A percentile compares a stretch with the other conserved stretches of the same genome.
phyloP scores from a whole-genome alignment of 1,140 invertebrate genomes.

The Pseudomyrmex dendroicus region DNA sequence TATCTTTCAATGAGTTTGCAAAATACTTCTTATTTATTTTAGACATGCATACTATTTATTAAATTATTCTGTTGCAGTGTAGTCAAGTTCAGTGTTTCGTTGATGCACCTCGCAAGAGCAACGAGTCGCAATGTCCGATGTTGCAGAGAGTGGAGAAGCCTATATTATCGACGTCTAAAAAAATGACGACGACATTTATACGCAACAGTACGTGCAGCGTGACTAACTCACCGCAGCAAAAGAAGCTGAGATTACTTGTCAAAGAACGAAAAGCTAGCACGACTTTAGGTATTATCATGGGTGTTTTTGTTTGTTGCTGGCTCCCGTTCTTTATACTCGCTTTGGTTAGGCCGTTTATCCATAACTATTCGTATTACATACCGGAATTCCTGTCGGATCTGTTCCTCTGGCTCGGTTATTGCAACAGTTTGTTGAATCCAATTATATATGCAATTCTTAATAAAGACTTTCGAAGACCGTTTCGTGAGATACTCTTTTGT shows the following conservation, averaged over 20 bases:
- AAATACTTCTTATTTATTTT: too few relatives aligned
- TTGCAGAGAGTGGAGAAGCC: conserved; percentile 82
- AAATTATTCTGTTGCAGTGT: conserved; percentile 87
- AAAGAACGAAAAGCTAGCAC: conserved; percentile 98
- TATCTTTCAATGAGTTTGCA: too few relatives aligned
- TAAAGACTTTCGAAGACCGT: conserved; percentile 96
- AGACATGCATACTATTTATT: too few relatives aligned
- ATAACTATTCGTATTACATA: conserved; percentile 86
- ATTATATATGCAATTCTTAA: conserved; percentile 97
- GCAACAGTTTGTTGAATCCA: conserved; percentile 96
- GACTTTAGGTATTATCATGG: conserved; percentile 98
- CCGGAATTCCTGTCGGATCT: conserved; percentile 86
- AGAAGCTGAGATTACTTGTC: conserved; percentile 92
- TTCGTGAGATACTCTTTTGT: conserved; percentile 95
- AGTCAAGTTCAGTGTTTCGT: conserved; percentile 87
- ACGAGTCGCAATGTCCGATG: conserved; percentile 91
- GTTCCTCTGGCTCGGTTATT: conserved; percentile 96
- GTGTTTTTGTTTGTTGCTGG: conserved; percentile 98
- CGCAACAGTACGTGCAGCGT: conserved; percentile 83
- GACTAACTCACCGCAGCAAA: conserved; percentile 86
- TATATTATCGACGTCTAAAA: conserved; percentile 72
- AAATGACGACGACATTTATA: conserved; percentile 78
- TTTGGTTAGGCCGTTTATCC: conserved; percentile 92
- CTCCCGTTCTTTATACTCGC: conserved; percentile 98
- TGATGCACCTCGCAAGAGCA: conserved; percentile 87